Evolutionary conservation across 2,113 vertebrate genomes (phyloP), one percentile per base, ranked within the genome.

Genomic region (Sprattus sprattus): DNA sequence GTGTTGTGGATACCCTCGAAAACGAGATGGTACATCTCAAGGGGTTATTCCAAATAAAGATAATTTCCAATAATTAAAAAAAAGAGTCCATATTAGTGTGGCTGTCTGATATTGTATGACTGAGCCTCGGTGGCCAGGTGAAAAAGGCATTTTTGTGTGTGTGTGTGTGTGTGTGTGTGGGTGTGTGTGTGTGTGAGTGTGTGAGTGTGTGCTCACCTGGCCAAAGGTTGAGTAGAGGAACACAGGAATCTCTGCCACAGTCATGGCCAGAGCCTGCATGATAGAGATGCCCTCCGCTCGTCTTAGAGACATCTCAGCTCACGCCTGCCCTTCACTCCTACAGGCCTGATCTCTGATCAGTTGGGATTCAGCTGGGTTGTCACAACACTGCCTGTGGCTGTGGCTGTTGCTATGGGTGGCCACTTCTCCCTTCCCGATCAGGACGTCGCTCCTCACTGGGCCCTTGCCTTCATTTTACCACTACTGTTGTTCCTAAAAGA

Each of bases 181-280:
- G 22, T n/a, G n/a, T n/a, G n/a, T 54, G 22, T 47, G 44, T 11
- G 15, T 50, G 60, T 39, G 16, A 18, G 50, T 81, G 75, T 50
- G 49, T 7, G 50, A 60, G 28, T n/a, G 39, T 46, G 9, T 22
- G 25, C 45, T 92, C 95, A 99, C 98, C 98, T 99, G 98, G 22
- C 98, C 98, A 46, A 99, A 99, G 0, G 98, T 98, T 0, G 97
- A 99, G 86, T 98, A 99, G 9, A 99, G 95, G 85, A 99, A 99
- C 89, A 99, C 97, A 0, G 98, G 98, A 88, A 99, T 99, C 95
- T 99, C 98, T 0, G 98, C 98, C 84, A 99, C 97, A 0, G 98
- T 99, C 98, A 99, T 99, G 75, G 98, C 98, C 93, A 99, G 91
- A 81, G 98, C 98, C 94, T 99, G 97, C 88, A 98, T 97, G 78